These are phyloP conservation scores for Xestia xanthographa DNA, from an alignment of 2,888 invertebrate genomes.

Conservation along the genomic window DNA sequence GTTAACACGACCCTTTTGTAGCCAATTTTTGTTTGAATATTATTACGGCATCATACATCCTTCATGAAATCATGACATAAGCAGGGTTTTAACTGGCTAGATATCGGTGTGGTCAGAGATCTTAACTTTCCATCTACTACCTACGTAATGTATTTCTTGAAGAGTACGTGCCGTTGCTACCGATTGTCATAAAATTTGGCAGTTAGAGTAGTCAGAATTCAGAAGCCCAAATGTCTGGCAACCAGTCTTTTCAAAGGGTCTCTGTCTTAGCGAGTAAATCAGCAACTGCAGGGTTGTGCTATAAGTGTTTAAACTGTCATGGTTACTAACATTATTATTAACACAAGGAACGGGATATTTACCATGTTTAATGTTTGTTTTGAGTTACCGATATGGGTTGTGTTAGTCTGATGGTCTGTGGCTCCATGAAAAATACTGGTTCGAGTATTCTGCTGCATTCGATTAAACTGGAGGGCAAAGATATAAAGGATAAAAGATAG, in stretches of 20 bases:
- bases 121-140: neutral
- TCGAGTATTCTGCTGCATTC: neutral
- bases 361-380: too few species aligned
- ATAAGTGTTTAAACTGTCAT: too few species aligned
- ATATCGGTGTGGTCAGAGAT: neutral
- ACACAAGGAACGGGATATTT: too few species aligned
- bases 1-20: neutral
- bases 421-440: neutral
- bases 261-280: neutral
- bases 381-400: neutral
- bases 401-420: neutral
- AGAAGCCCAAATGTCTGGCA: neutral
- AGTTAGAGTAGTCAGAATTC: neutral
- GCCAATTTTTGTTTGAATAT: conserved; percentile 2
- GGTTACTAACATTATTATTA: too few species aligned
- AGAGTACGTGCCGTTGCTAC: neutral
- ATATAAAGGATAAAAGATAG: too few species aligned
- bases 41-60: neutral
- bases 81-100: neutral
- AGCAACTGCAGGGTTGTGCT: neutral
- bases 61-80: neutral
- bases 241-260: neutral
- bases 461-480: neutral
- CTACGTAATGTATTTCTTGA: neutral
- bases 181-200: neutral